Evolutionary conservation across 1,140 invertebrate species (phyloP).

Genomic region (Oryzaephilus surinamensis): DNA sequence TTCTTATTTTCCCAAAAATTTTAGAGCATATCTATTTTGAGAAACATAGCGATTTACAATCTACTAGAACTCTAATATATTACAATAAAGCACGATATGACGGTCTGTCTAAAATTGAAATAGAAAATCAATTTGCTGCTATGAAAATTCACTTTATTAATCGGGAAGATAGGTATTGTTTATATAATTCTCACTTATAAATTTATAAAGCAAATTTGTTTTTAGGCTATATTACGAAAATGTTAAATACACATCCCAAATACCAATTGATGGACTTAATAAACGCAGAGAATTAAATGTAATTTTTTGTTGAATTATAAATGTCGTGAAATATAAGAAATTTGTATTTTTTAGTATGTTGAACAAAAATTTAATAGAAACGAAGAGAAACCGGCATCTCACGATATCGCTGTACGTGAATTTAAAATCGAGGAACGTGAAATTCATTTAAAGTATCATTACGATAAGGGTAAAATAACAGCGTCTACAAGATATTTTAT

Average conservation of each 20-base stretch:
- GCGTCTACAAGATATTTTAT: conserved; percentile 51
- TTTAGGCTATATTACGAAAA: conserved; percentile 27
- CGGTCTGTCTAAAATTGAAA: conserved; percentile 50
- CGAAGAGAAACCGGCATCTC: conserved; percentile 37
- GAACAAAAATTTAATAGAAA: conserved; percentile 53
- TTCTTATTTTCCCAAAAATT: too few species aligned
- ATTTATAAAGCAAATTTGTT: too few species aligned
- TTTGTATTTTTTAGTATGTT: conserved; percentile 40
- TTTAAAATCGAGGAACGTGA: conserved; percentile 50
- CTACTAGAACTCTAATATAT: conserved; percentile 55
- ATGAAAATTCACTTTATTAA: conserved; percentile 54
- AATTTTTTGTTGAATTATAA: too few species aligned
- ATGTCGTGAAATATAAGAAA: too few species aligned
- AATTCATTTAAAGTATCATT: conserved; percentile 58
- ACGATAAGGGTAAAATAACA: conserved; percentile 52
- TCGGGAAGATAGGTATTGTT: conserved; percentile 38
- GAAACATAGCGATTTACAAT: conserved; percentile 20
- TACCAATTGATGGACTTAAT: too few species aligned
- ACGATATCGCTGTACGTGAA: conserved; percentile 54
- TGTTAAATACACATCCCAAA: conserved; percentile 22
- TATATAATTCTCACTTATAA: too few species aligned
- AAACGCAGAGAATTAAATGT: too few species aligned
- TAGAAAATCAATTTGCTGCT: conserved; percentile 40
- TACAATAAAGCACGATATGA: conserved; percentile 56
- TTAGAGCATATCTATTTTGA: conserved; percentile 50